Percentiles rank a stretch among this genome's conserved stretches.
phyloP scores from a whole-genome alignment of 2,888 invertebrate genomes.

The Furcula furcula region DNA sequence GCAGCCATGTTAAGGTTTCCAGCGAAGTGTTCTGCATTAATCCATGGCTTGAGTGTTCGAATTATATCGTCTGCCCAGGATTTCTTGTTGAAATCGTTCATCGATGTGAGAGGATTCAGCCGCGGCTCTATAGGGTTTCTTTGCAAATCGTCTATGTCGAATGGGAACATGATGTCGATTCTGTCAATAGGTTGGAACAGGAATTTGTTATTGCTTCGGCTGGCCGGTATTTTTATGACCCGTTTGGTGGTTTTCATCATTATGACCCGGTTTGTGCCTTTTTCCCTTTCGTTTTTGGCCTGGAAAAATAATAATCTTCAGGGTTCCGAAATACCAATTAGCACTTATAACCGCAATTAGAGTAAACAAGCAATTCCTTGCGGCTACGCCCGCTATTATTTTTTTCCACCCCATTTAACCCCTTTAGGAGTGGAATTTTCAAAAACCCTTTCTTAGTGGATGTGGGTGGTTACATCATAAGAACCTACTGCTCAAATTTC shows the following conservation, averaged over 20 bases:
- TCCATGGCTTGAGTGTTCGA: conserved; percentile 59
- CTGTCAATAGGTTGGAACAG: conserved; percentile 64
- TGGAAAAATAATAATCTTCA: conserved; percentile 66
- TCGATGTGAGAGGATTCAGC: conserved; percentile 50
- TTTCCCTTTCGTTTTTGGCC: conserved; percentile 79
- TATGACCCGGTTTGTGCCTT: conserved; percentile 82
- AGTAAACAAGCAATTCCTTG: too few species aligned
- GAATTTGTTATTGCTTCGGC: conserved; percentile 58
- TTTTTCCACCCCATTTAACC: too few species aligned
- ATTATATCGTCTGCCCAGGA: conserved; percentile 69
- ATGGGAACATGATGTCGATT: conserved; percentile 68
- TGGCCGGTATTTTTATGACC: conserved; percentile 85
- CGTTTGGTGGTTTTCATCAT: conserved; percentile 87
- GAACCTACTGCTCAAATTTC: too few species aligned
- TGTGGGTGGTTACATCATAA: too few species aligned
- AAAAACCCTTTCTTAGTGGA: too few species aligned
- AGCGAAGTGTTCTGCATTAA: conserved; percentile 48
- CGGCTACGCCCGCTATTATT: too few species aligned
- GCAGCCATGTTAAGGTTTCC: conserved; percentile 65
- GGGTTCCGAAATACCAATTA: too few species aligned
- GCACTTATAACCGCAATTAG: too few species aligned
- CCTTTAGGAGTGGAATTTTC: too few species aligned
- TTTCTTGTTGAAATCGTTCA: conserved; percentile 60
- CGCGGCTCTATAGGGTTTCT: conserved; percentile 52
- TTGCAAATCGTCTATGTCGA: conserved; percentile 52